Evolutionary conservation across 1,140 invertebrate genomes (phyloP), one percentile per base, ranked within the genome.

Genomic region (Aricia agestis): DNA sequence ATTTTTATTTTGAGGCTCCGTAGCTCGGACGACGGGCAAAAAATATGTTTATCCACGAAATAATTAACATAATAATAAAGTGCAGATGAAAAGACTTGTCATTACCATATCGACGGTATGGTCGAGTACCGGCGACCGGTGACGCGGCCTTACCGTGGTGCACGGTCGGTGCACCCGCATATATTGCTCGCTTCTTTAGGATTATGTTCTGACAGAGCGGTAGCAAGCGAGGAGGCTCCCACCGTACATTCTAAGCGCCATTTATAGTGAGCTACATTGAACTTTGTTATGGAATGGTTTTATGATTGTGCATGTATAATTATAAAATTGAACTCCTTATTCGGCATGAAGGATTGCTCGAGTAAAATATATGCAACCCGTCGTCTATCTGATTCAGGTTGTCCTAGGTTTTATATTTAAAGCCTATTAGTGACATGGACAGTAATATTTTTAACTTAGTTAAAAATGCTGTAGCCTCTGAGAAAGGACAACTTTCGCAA

Each of bases 271-370:
- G 59, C 59, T 63, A 63, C 59, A 63, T 63, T 63, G 59, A 63
- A 63, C 59, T 63, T 63, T 63, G 59, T 63, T 63, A 19, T 63
- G 59, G 59, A 63, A 63, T 63, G 59, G 59, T 63, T 63, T 63
- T 63, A 63, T 63, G 59, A 63, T 63, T 63, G 59, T 63, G 59
- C 18, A 63, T 19, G 59, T 19, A 18, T 63, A 63, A 63, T 63
- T 63, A 63, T 19, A 63, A 63, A 63, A 63, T 19, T 25, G 59
- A 19, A 25, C 18, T 63, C 59, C 59, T 19, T 19, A 63, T 17
- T 25, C 6, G 59, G 59, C 17, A 63, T 13, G 11, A 13, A 52
- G 45, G 45, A 52, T 52, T 4, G 13, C 45, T 52, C 13, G 10
- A 52, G 45, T 52, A 15, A 52, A 52, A 52, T 52, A 52, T 52